Evolutionary conservation across 2,888 invertebrate species (phyloP).

Genomic region (Barypeithes pellucidus): DNA sequence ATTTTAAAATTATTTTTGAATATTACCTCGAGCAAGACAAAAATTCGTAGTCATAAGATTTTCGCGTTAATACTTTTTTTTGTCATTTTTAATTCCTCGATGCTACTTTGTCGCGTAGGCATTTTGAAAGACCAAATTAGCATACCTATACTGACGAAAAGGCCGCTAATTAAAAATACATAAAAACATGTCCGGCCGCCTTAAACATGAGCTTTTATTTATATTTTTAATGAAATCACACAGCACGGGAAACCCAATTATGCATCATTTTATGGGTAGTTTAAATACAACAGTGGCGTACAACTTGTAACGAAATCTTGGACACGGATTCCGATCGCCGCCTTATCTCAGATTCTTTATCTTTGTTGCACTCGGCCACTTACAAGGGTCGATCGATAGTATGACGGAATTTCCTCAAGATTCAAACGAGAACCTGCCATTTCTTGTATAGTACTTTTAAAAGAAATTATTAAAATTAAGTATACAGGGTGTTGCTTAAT

Average conservation of each 20-base stretch:
- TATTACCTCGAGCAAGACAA: too few relatives aligned
- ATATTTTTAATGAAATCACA: constrained; percentile 59
- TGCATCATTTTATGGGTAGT: constrained; percentile 65
- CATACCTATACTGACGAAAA: constrained; percentile 30
- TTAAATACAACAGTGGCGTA: constrained; percentile 68
- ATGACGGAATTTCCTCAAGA: too few relatives aligned
- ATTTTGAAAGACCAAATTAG: constrained; percentile 28
- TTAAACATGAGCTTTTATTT: constrained; percentile 56
- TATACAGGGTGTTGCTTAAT: too few relatives aligned
- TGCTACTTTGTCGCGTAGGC: background rate
- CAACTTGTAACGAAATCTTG: constrained; percentile 66
- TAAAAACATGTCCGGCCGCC: constrained; percentile 53
- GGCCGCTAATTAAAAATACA: constrained; percentile 51
- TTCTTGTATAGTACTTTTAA: too few relatives aligned
- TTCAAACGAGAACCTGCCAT: too few relatives aligned
- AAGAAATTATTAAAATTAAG: too few relatives aligned
- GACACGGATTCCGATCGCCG: constrained; percentile 68
- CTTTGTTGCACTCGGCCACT: constrained; percentile 54
- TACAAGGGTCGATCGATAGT: constrained; percentile 34
- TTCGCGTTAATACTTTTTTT: too few relatives aligned
- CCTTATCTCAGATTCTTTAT: constrained; percentile 63
- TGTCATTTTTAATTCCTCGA: too few relatives aligned
- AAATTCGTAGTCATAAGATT: too few relatives aligned
- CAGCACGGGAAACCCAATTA: constrained; percentile 66
- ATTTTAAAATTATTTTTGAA: too few relatives aligned